phyloP scores from a whole-genome alignment of 2,113 vertebrate species.

The Cisticola juncidis region DNA sequence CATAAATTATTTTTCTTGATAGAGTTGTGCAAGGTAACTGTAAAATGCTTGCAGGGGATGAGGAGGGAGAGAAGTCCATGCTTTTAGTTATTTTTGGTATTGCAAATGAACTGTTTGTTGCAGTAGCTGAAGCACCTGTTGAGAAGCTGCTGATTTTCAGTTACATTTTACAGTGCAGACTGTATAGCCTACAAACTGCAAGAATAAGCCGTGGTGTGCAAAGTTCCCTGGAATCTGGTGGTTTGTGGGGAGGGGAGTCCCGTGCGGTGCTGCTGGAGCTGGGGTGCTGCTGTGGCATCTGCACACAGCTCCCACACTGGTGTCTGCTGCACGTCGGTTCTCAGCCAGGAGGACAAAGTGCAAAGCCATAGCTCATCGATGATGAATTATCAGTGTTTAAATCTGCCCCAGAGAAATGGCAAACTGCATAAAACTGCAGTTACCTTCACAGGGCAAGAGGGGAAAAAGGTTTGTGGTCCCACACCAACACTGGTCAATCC shows the following conservation, averaged over 20 bases:
- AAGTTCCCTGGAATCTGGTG: background rate
- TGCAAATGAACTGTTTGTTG: background rate
- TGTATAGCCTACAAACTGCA: background rate
- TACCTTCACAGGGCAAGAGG: background rate
- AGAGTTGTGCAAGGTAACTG: background rate
- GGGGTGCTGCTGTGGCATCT: background rate
- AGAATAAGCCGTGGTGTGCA: background rate
- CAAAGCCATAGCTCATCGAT: background rate
- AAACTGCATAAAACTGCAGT: background rate
- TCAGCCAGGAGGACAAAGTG: background rate
- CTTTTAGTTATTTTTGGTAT: background rate
- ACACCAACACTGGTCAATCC: background rate
- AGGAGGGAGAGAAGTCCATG: background rate
- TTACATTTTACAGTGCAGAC: background rate
- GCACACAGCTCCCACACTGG: rapidly evolving
- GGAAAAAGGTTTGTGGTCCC: background rate
- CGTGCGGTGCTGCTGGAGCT: background rate
- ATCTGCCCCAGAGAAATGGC: background rate
- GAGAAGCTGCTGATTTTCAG: background rate
- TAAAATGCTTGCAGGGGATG: background rate
- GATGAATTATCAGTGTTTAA: background rate
- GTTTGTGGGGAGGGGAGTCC: background rate
- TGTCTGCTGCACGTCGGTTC: rapidly evolving
- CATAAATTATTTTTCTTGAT: background rate
- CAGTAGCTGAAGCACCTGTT: background rate